Percentiles rank a stretch among this genome's conserved stretches.
phyloP scores from a whole-genome alignment of 2,113 vertebrate species.

The Sarotherodon lohbergeri region DNA sequence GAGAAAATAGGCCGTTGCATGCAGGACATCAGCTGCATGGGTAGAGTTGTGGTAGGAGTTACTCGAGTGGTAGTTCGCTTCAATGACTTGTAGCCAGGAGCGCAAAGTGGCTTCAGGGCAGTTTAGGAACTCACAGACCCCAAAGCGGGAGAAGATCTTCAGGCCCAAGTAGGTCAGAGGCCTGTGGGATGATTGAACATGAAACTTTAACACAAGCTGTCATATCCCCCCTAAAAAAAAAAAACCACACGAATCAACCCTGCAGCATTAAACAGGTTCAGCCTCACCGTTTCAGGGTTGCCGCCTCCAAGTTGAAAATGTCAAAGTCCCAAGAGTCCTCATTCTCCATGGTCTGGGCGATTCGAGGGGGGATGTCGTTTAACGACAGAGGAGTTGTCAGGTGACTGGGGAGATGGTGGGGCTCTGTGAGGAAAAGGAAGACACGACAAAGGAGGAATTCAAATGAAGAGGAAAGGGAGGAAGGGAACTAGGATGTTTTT shows the following conservation, averaged over 20 bases:
- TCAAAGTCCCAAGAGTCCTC: slow-evolving; percentile 94
- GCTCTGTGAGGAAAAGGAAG: slow-evolving; percentile 64
- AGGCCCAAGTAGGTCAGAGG: slow-evolving; percentile 91
- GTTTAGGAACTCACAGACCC: slow-evolving; percentile 89
- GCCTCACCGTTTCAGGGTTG: slow-evolving; percentile 86
- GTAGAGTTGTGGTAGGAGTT: slow-evolving; percentile 98
- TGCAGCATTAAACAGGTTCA: not conserved
- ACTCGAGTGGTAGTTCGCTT: slow-evolving; percentile 89
- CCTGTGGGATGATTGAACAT: slow-evolving; percentile 65
- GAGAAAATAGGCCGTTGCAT: slow-evolving; percentile 94
- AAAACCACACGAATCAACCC: not conserved
- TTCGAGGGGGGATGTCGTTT: slow-evolving; percentile 84
- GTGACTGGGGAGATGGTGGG: slow-evolving; percentile 78
- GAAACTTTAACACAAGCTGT: not conserved
- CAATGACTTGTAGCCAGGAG: slow-evolving; percentile 90
- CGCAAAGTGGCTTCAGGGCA: slow-evolving; percentile 88
- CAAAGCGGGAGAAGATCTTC: slow-evolving; percentile 91
- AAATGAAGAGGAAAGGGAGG: not conserved
- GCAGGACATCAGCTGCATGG: slow-evolving; percentile 91
- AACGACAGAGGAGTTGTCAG: slow-evolving; percentile 78
- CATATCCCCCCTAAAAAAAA: fast-evolving
- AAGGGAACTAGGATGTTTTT: not conserved
- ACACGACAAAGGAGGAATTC: not conserved
- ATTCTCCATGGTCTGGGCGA: slow-evolving; percentile 90
- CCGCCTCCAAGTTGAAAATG: slow-evolving; percentile 91